Conservation (phyloP, 2,888 invertebrate species). For the Pantelozetes paolii region DNA sequence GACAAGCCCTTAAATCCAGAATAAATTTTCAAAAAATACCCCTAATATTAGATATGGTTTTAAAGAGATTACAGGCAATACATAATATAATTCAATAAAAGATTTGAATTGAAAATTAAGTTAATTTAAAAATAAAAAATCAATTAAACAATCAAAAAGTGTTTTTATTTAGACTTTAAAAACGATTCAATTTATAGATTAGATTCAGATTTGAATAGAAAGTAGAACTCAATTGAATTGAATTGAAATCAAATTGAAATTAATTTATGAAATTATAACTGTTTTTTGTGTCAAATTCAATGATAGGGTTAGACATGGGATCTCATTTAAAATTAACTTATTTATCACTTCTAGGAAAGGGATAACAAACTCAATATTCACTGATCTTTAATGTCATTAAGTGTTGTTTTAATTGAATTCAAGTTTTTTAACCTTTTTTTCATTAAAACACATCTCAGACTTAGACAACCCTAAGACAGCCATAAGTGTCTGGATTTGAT, state of each 20-base stretch:
- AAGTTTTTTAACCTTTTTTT: too few species aligned
- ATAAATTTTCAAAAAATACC: not conserved
- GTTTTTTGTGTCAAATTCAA: slow-evolving; percentile 8
- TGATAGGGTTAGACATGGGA: not conserved
- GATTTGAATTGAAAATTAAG: not conserved
- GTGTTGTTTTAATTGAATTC: not conserved
- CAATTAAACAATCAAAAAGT: too few species aligned
- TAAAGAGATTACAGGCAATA: too few species aligned
- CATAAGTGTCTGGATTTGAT: too few species aligned
- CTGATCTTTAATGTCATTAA: slow-evolving; percentile 8
- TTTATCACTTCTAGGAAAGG: not conserved
- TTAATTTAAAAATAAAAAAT: too few species aligned
- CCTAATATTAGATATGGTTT: too few species aligned
- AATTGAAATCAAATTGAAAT: not conserved
- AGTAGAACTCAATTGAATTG: not conserved
- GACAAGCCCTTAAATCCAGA: not conserved
- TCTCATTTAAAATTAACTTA: not conserved
- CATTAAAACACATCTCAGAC: too few species aligned
- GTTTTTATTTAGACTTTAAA: not conserved
- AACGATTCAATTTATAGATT: not conserved
- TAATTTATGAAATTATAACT: not conserved
- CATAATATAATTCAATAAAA: too few species aligned
- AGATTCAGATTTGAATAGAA: not conserved
- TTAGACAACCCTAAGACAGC: too few species aligned
- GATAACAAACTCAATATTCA: slow-evolving; percentile 7